Conservation (phyloP, 2,888 invertebrate genomes). For the Dicycla oo region DNA sequence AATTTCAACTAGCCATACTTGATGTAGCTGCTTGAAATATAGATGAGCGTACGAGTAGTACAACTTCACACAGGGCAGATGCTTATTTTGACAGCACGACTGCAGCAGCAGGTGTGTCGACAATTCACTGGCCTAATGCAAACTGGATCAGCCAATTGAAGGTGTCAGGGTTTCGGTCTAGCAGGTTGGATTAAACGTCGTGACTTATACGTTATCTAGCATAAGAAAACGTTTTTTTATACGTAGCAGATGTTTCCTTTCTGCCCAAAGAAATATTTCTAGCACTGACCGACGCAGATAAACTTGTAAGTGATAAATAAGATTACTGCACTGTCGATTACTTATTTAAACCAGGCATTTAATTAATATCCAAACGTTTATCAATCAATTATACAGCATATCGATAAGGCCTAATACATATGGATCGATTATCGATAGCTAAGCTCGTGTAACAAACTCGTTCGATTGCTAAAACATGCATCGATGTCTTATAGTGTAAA, state of each 20-base stretch:
- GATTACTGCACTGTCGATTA: constrained; percentile 14
- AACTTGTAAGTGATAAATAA: constrained; percentile 19
- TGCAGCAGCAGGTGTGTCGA: constrained; percentile 41
- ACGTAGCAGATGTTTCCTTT: constrained; percentile 25
- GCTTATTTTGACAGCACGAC: constrained; percentile 19
- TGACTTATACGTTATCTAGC: constrained; percentile 9
- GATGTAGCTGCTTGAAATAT: constrained; percentile 30
- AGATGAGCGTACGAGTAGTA: constrained; percentile 36
- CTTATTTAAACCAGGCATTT: constrained; percentile 20
- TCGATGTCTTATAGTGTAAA: constrained; percentile 44
- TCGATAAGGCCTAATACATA: constrained; percentile 50
- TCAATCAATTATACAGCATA: constrained; percentile 44
- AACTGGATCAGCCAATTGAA: constrained; percentile 16
- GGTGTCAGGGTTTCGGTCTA: neutral
- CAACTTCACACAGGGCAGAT: constrained; percentile 16
- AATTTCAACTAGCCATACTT: constrained; percentile 29
- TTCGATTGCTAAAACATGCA: constrained; percentile 48
- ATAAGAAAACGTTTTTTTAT: constrained; percentile 7
- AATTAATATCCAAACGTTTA: constrained; percentile 40
- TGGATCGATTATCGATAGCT: constrained; percentile 44
- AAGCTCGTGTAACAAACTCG: constrained; percentile 47
- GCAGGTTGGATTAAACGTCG: neutral
- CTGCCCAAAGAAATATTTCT: neutral
- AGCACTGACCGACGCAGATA: neutral
- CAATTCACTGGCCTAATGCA: constrained; percentile 22